Evolutionary conservation across 1,140 invertebrate genomes (phyloP).

Genomic region (Pentalonia nigronervosa): DNA sequence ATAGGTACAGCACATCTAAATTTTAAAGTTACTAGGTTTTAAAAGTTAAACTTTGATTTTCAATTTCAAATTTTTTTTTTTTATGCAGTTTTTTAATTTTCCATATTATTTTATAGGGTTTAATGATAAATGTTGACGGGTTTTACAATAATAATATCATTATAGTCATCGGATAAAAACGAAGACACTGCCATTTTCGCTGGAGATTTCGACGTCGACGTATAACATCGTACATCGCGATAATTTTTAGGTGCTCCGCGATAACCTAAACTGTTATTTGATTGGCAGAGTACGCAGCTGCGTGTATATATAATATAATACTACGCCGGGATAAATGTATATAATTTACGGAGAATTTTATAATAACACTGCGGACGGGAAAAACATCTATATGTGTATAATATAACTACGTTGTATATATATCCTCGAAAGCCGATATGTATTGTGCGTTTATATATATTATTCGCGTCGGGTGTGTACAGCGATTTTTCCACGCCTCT

Average conservation of each 20-base stretch:
- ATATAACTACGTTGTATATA: background rate
- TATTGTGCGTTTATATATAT: background rate
- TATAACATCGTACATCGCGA: background rate
- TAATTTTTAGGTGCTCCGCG: background rate
- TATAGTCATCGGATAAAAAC: background rate
- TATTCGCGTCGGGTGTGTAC: no score
- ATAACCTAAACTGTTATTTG: slow-evolving; percentile 21
- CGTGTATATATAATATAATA: background rate
- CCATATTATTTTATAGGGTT: no score
- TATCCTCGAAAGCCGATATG: background rate
- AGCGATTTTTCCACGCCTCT: slow-evolving; percentile 12
- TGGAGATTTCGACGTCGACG: background rate
- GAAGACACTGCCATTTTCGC: background rate
- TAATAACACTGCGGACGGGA: background rate
- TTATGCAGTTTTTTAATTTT: no score
- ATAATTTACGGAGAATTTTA: slow-evolving; percentile 37
- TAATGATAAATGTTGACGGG: background rate
- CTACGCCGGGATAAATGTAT: background rate
- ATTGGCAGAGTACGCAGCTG: background rate
- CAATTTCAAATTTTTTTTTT: background rate
- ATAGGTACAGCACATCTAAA: no score
- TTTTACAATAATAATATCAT: background rate
- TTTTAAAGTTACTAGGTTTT: no score
- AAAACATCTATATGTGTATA: background rate
- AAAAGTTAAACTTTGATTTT: background rate